These are phyloP conservation scores for Martes martes DNA, from an alignment of 2,113 vertebrate species.

Conservation along the genomic window DNA sequence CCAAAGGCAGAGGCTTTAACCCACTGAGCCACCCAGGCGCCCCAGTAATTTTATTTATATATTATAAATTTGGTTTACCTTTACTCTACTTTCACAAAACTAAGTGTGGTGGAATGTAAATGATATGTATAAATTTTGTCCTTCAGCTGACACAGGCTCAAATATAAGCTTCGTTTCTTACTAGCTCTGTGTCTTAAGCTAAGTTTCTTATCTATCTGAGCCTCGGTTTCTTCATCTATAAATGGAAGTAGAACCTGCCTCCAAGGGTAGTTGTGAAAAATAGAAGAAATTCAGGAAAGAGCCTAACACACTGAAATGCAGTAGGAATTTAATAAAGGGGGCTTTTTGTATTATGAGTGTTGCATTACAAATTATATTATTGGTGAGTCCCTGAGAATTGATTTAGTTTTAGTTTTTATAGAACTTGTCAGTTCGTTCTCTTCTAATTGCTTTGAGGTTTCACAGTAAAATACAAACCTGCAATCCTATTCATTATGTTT, in stretches of 20 bases:
- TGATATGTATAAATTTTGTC: background rate
- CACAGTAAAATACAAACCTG: constrained; percentile 33
- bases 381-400: background rate
- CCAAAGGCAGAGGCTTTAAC: no score
- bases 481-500: background rate
- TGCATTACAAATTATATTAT: background rate
- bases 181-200: background rate
- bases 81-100: background rate
- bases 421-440: background rate
- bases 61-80: background rate
- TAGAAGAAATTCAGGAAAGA: background rate
- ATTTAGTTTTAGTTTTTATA: constrained; percentile 10
- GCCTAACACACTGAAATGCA: background rate
- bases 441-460: background rate
- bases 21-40: no score
- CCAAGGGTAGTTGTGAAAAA: background rate
- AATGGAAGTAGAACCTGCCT: background rate
- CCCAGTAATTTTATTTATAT: background rate
- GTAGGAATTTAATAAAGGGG: background rate
- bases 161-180: background rate
- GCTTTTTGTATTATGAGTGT: background rate
- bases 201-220: background rate
- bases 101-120: background rate
- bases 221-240: background rate
- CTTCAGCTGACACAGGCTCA: background rate